Evolutionary conservation across 2,888 invertebrate species (phyloP), one percentile per base, ranked within the genome.

Genomic region (Cheilosia vulpina): DNA sequence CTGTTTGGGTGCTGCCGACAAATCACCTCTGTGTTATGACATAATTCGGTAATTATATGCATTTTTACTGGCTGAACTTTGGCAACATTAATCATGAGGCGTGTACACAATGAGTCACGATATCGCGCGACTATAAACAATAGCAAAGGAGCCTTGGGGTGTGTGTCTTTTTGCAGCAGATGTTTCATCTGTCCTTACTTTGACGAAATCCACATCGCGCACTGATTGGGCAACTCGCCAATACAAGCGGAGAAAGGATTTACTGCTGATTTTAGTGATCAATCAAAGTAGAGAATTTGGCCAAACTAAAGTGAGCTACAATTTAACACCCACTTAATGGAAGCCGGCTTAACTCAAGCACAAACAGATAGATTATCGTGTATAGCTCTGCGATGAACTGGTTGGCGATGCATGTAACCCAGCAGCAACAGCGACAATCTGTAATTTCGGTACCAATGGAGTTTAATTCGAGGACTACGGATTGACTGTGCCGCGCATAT

Each of bases 281-380:
- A 71, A 71, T 78, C 73, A 78, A 55, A 52, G 34, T 65, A 21
- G 34, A n/a, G 9, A 21, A 52, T 34, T 27, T 47, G 38, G 21
- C 27, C 27, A 27, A 27, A 6, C 27, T 6, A 27, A 27, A 27
- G 7, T n/a, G 66, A 65, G 43, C 52, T 58, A 15, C 60, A 68
- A 75, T 84, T 84, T 79, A 73, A 84, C 83, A 84, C 83, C 83
- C 79, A 79, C 78, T 75, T 68, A 75, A 79, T 73, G 21, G 57
- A 11, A 50, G 50, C 43, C 34, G 15, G 27, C 38, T 68, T 58
- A 45, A 58, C 17, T 21, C 2, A 60, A 71, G 27, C n/a, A 62
- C 43, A 17, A 47, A 62, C 55, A 57, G 31, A 41, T 11, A 13
- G 24, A 4, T 11, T 15, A 21, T 47, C 27, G 27, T 66, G 24